Evolutionary conservation across 2,797 vertebrate species (phyloP).

Genomic region (Paratrypauchen microcephalus): DNA sequence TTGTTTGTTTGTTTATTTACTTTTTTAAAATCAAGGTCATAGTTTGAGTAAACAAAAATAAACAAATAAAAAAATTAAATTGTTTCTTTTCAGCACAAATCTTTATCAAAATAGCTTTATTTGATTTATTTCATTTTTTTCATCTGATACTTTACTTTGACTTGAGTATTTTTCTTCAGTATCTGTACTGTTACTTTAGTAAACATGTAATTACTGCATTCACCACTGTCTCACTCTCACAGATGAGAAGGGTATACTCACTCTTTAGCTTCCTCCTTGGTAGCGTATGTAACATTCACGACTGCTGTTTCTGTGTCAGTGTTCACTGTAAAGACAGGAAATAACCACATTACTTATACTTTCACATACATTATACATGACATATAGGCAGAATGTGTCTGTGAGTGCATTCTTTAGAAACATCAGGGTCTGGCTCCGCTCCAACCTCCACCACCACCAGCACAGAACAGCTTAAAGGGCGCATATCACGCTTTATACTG

Average conservation of each 20-base stretch:
- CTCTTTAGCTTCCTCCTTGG: constrained; percentile 93
- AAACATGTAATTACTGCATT: background rate
- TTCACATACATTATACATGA: constrained; percentile 20
- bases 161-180: no score
- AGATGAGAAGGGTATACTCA: constrained; percentile 72
- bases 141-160: no score
- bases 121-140: no score
- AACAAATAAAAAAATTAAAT: no score
- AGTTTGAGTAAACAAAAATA: no score
- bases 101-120: no score
- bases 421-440: constrained; percentile 48
- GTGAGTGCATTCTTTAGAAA: constrained; percentile 60
- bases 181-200: no score
- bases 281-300: constrained; percentile 92
- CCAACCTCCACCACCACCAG: constrained; percentile 34
- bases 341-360: constrained; percentile 9
- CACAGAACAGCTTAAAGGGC: constrained; percentile 38
- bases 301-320: constrained; percentile 95
- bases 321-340: constrained; percentile 81
- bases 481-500: no score
- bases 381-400: constrained; percentile 52
- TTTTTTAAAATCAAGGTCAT: no score
- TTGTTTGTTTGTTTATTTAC: no score
- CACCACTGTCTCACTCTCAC: background rate
- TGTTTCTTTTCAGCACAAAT: no score